Percentiles rank a stretch among this genome's conserved stretches.
Conservation (phyloP, 92 coral and sea anemone genomes). For the Palythoa caribaeorum region DNA sequence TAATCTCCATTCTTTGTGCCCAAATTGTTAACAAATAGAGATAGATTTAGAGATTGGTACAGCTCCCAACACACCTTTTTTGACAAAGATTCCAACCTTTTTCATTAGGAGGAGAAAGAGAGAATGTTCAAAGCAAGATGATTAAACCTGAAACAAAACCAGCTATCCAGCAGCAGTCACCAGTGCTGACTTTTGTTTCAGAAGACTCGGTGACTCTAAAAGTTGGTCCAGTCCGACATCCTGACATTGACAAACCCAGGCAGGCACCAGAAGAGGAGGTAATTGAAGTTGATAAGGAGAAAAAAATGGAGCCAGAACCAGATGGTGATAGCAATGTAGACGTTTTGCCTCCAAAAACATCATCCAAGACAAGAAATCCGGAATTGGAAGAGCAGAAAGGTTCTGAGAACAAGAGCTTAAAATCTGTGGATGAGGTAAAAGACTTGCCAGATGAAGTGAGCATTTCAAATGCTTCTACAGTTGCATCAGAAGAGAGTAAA, state of each 20-base stretch:
- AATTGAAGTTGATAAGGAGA: not conserved
- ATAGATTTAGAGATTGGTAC: too few species aligned
- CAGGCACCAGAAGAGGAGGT: not conserved
- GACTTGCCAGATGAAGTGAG: not conserved
- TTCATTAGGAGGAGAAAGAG: constrained; percentile 46
- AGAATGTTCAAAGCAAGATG: not conserved
- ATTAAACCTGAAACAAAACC: constrained; percentile 15
- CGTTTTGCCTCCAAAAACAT: not conserved
- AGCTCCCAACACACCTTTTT: too few species aligned
- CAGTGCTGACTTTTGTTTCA: constrained; percentile 61
- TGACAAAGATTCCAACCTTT: not conserved
- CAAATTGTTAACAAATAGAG: too few species aligned
- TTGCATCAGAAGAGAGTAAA: constrained; percentile 2
- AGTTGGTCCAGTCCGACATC: constrained; percentile 49
- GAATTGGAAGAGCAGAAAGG: constrained; percentile 7
- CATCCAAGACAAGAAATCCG: not conserved
- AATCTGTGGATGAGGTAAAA: not conserved
- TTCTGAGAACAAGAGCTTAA: not conserved
- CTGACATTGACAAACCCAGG: constrained; percentile 5
- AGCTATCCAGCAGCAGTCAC: constrained; percentile 24
- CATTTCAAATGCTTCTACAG: constrained; percentile 23
- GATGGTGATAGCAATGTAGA: not conserved
- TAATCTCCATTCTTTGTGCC: too few species aligned
- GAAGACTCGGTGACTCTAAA: constrained; percentile 64
- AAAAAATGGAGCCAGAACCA: not conserved